These are phyloP conservation scores for Dendrolimus houi DNA, from an alignment of 2,888 invertebrate genomes.

Conservation along the genomic window DNA sequence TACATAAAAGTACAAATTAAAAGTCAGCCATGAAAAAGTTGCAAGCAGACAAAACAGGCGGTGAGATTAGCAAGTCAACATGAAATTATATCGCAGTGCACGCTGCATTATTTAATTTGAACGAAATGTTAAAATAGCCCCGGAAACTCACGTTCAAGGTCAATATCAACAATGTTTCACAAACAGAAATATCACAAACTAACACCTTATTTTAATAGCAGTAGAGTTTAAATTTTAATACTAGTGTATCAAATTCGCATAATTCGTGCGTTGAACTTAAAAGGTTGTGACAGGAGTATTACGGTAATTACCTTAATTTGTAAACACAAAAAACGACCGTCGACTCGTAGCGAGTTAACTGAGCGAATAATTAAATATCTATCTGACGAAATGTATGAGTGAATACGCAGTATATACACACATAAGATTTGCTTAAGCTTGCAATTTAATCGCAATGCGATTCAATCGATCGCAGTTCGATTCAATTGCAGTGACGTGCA, in stretches of 20 bases:
- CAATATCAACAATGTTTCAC: neutral
- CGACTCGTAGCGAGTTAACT: slow-evolving; percentile 38
- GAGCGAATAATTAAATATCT: slow-evolving; percentile 40
- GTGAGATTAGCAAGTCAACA: neutral
- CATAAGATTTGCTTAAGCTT: too few relatives aligned
- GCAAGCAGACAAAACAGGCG: neutral
- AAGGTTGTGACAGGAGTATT: slow-evolving; percentile 69
- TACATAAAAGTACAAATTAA: too few relatives aligned
- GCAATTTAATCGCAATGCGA: too few relatives aligned
- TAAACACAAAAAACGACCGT: slow-evolving; percentile 63
- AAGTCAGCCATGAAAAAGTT: too few relatives aligned
- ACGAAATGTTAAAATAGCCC: neutral
- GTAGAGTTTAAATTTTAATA: neutral
- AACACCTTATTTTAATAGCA: neutral
- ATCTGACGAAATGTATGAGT: too few relatives aligned
- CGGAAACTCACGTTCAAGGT: neutral
- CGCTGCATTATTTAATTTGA: neutral
- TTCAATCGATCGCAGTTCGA: too few relatives aligned
- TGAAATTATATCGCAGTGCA: neutral
- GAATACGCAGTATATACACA: too few relatives aligned
- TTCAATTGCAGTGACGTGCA: too few relatives aligned
- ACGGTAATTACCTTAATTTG: slow-evolving; percentile 70
- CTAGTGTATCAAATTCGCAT: slow-evolving; percentile 13
- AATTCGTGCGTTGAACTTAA: slow-evolving; percentile 67
- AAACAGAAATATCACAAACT: neutral